Percentiles rank a stretch among this genome's conserved stretches.
Conservation (phyloP, 2,888 invertebrate genomes). For the Phoronis australis region DNA sequence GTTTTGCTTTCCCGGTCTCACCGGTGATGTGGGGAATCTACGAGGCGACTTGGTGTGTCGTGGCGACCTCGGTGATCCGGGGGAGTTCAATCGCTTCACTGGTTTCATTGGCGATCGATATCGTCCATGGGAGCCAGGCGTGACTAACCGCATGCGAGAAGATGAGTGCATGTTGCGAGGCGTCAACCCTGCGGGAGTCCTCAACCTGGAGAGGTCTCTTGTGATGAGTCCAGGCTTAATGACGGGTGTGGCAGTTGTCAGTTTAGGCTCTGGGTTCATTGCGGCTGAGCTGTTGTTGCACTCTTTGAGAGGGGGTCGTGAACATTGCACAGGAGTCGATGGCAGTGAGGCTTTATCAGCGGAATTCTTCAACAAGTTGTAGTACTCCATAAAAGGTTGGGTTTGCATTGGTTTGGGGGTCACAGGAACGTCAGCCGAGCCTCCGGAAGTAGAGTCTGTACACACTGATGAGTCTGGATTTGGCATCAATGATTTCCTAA, state of each 20-base stretch:
- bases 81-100: slow-evolving; percentile 33
- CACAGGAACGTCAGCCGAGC: too few relatives aligned
- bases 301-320: too few relatives aligned
- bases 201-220: slow-evolving; percentile 3
- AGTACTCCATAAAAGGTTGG: too few relatives aligned
- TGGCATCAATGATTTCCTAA: slow-evolving; percentile 20
- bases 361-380: too few relatives aligned
- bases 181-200: slow-evolving; percentile 27
- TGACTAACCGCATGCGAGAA: slow-evolving; percentile 1
- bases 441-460: too few relatives aligned
- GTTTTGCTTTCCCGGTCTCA: neutral
- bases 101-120: slow-evolving; percentile 32
- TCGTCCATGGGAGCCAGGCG: slow-evolving; percentile 6
- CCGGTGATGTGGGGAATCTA: slow-evolving; percentile 16
- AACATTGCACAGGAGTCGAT: too few relatives aligned
- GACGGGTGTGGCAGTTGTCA: slow-evolving; percentile 6
- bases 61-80: slow-evolving; percentile 17
- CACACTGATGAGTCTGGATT: too few relatives aligned
- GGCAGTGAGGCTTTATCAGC: too few relatives aligned
- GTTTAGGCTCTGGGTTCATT: too few relatives aligned
- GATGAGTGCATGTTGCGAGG: slow-evolving; percentile 21
- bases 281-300: too few relatives aligned
- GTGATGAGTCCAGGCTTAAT: neutral
- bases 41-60: slow-evolving; percentile 17
- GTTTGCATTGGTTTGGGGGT: too few relatives aligned